Base-by-base conservation (phyloP, 2,888 invertebrate species). In the Ischnura elegans region DNA sequence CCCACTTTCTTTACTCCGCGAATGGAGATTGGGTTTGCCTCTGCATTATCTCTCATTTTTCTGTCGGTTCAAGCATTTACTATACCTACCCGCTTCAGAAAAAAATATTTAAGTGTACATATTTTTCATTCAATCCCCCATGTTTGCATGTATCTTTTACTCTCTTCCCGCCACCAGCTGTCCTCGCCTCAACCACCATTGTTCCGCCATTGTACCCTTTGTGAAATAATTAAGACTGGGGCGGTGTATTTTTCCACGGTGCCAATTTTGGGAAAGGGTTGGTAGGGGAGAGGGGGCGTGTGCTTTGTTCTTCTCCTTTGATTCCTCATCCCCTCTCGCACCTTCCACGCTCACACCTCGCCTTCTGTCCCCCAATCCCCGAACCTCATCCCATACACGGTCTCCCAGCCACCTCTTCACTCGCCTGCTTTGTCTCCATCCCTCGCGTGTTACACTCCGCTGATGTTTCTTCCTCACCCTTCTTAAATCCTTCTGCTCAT, bases 161-260 rank as follows among this genome's bases (percentile, higher is more conserved):
- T n/a, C n/a, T n/a, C n/a, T n/a, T n/a, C n/a, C n/a, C n/a, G n/a
- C n/a, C n/a, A n/a, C n/a, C n/a, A n/a, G n/a, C n/a, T n/a, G n/a
- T n/a, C n/a, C n/a, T n/a, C n/a, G n/a, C n/a, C n/a, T n/a, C n/a
- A n/a, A n/a, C n/a, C n/a, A n/a, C n/a, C n/a, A n/a, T n/a, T n/a
- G n/a, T n/a, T n/a, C 21, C 61, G 13, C 36, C 76, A 76, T 76
- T 76, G 76, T 76, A 36, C 76, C 76, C 76, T 76, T 76, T 76
- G 76, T 36, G 76, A 76, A 76, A 76, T 76, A 76, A 76, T 76
- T 76, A 76, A 76, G 76, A 76, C 29, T n/a, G n/a, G n/a, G n/a
- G n/a, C n/a, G n/a, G n/a, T 76, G 76, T 76, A 36, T 76, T 76
- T 76, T 76, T 76, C 76, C 76, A 36, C 76, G 76, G 76, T 76